phyloP scores from a whole-genome alignment of 2,888 invertebrate genomes.

The Calliphora vomitoria region DNA sequence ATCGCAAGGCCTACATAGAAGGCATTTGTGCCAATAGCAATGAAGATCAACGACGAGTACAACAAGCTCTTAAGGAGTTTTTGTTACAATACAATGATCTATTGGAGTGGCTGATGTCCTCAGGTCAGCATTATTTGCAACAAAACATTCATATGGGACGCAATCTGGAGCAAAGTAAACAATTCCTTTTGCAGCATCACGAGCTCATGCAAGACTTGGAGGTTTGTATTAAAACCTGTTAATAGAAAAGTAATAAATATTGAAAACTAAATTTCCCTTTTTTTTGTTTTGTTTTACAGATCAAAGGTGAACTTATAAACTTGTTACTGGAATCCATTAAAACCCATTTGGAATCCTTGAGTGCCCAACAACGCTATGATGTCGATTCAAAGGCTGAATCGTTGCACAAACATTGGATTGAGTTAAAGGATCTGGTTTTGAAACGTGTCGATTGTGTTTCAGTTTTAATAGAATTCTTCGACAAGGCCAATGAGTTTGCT shows the following conservation, averaged over 20 bases:
- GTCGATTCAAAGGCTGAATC: constrained; percentile 88
- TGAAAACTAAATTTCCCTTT: not conserved
- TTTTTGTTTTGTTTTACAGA: constrained; percentile 82
- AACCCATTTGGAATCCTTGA: constrained; percentile 87
- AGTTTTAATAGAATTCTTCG: constrained; percentile 90
- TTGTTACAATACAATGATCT: constrained; percentile 89
- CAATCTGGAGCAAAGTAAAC: constrained; percentile 87
- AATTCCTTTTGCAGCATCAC: constrained; percentile 90
- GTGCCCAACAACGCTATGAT: constrained; percentile 88
- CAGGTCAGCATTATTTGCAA: constrained; percentile 90
- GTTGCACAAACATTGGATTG: constrained; percentile 88
- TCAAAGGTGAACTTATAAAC: constrained; percentile 89
- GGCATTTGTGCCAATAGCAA: constrained; percentile 88
- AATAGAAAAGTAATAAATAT: not conserved
- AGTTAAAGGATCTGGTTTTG: constrained; percentile 87
- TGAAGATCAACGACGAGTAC: constrained; percentile 89
- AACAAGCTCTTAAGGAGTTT: constrained; percentile 89
- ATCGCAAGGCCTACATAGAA: constrained; percentile 88
- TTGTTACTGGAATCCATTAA: constrained; percentile 87
- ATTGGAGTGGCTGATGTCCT: constrained; percentile 90
- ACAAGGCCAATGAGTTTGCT: constrained; percentile 88
- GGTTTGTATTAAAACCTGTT: constrained; percentile 71
- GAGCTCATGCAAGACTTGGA: constrained; percentile 90
- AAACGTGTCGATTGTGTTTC: constrained; percentile 88
- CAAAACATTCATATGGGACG: constrained; percentile 91